Conservation (phyloP, 2,797 vertebrate genomes). For the Erithacus rubecula region DNA sequence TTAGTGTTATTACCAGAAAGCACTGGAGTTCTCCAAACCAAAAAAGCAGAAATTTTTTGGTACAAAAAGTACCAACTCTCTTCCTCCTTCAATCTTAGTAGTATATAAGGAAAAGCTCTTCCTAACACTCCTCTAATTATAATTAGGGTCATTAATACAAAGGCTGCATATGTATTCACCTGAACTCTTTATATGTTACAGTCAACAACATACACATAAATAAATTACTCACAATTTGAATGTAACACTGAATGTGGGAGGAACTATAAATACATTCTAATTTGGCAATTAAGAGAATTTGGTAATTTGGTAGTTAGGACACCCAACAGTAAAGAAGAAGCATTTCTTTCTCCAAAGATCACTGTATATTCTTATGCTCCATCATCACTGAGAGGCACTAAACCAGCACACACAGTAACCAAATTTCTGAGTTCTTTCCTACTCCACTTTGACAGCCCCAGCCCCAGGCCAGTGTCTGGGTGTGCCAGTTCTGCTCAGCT, state of each 20-base stretch:
- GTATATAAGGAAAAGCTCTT: not conserved
- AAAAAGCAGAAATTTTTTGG: not conserved
- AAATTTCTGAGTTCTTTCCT: not conserved
- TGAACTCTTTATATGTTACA: not conserved
- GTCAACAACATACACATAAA: not conserved
- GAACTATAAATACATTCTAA: not conserved
- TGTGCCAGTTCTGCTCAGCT: rapidly evolving
- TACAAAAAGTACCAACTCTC: not conserved
- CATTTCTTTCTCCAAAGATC: not conserved
- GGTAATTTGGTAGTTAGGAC: not conserved
- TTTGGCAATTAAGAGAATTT: not conserved
- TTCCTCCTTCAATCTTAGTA: not conserved
- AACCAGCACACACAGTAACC: not conserved
- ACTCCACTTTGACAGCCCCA: not conserved
- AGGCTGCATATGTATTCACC: not conserved
- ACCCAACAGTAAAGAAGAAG: not conserved
- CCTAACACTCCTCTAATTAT: not conserved
- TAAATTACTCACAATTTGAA: not conserved
- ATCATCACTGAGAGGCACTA: not conserved
- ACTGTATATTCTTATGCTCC: rapidly evolving
- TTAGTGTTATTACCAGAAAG: not conserved
- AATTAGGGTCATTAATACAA: not conserved
- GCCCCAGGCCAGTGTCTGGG: not conserved
- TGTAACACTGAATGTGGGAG: not conserved
- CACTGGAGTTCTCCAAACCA: not conserved